Evolutionary conservation across 2,113 vertebrate genomes (phyloP), one percentile per base, ranked within the genome.

Genomic region (Aspidoscelis tigris): DNA sequence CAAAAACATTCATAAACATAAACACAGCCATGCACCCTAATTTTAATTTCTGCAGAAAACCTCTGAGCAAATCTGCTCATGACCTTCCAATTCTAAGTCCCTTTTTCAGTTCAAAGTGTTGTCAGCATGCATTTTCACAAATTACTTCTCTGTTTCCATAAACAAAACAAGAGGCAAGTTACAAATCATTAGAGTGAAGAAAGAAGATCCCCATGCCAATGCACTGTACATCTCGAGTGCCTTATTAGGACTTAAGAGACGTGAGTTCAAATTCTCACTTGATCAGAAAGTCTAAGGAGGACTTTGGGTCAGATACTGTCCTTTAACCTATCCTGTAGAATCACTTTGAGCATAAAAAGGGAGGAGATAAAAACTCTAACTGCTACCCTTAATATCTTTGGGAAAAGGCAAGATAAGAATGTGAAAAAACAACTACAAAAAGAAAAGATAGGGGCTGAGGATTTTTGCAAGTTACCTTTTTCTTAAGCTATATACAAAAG

Each of bases 11-110:
- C 2, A 66, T 26, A 39, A 72, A n/a, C 70, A 79, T 72, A 11
- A 80, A 77, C 47, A 66, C 65, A 70, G 18, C 24, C n/a, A 79
- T 0, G 0, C 76, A 66, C 85, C 69, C 43, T 77, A n/a, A 69
- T 81, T 93, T 61, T 89, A 88, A 93, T 87, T 78, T 77, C 82
- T 11, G 74, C 79, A 41, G n/a, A 47, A 81, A 76, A 80, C 47
- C 88, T 80, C 26, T 69, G 26, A 79, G 16, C 16, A 65, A 33
- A 2, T 2, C 9, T 7, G 12, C 64, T 9, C 5, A 2, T 1
- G 1, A 21, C 53, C 24, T 3, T 50, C 73, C 41, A 2, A 12
- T 12, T 80, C 74, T 12, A 26, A 14, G 50, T 86, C 76, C 76
- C 33, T 4, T 2, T 2, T 61, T 77, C n/a, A 3, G 53, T 39